A percentile compares a stretch with the other conserved stretches of the same genome.
Evolutionary conservation across 2,888 invertebrate genomes (phyloP).

Genomic region (Embidobia sp.): DNA sequence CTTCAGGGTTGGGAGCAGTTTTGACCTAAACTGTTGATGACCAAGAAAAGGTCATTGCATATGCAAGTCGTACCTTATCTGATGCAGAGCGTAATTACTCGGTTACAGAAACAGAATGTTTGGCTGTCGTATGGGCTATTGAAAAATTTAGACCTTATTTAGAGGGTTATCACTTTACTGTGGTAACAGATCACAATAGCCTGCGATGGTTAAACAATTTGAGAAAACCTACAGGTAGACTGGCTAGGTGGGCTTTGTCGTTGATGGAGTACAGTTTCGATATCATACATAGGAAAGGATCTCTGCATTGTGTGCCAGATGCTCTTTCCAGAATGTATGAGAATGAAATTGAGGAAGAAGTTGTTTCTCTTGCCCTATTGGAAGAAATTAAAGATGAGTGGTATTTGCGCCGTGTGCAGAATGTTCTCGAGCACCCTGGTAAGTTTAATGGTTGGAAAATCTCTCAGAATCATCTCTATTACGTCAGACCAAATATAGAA

Average conservation of each 20-base stretch:
- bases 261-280: neutral
- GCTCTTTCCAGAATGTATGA: slow-evolving; percentile 3
- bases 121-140: neutral
- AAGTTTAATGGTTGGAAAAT: slow-evolving; percentile 1
- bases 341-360: neutral
- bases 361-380: neutral
- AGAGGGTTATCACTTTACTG: neutral
- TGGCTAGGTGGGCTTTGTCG: neutral
- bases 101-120: too few relatives aligned
- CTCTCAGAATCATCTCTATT: neutral
- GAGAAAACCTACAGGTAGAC: too few relatives aligned
- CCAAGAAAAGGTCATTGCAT: too few relatives aligned
- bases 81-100: too few relatives aligned
- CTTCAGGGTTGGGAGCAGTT: too few relatives aligned
- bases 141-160: neutral
- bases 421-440: neutral
- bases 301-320: slow-evolving; percentile 6
- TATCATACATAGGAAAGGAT: neutral
- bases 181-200: too few relatives aligned
- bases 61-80: too few relatives aligned
- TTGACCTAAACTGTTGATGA: too few relatives aligned
- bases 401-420: neutral
- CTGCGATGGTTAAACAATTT: too few relatives aligned
- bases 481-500: neutral
- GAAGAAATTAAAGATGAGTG: neutral